These are phyloP conservation scores for Apantesis nais DNA, from an alignment of 2,888 invertebrate genomes.

Conservation along the genomic window DNA sequence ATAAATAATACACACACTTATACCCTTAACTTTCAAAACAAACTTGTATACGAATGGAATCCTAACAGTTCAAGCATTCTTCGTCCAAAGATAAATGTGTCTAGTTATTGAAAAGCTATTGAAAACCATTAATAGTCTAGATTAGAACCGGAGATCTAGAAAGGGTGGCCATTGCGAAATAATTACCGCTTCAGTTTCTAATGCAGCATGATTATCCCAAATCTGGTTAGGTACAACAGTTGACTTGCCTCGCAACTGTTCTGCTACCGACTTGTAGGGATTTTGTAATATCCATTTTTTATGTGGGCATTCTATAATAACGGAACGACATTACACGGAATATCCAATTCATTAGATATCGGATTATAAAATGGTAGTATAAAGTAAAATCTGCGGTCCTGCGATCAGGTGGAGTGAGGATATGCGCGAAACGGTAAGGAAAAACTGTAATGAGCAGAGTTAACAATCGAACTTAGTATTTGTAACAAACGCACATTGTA, in stretches of 20 bases:
- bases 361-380: neutral
- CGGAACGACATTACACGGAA: neutral
- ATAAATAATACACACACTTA: no score
- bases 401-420: no score
- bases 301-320: neutral
- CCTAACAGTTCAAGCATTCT: neutral
- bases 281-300: neutral
- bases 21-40: neutral
- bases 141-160: neutral
- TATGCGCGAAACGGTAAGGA: no score
- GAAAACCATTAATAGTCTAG: conserved; percentile 3
- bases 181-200: conserved; percentile 1
- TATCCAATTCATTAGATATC: neutral
- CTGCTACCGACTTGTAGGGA: neutral
- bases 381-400: no score
- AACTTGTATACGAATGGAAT: neutral
- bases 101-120: neutral
- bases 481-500: no score
- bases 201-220: conserved; percentile 12
- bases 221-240: no score
- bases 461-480: no score
- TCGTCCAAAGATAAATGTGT: neutral
- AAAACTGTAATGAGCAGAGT: no score
- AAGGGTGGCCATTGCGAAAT: conserved; percentile 15
- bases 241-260: no score